A percentile compares a stretch with the other conserved stretches of the same genome.
Conservation (phyloP, 2,113 vertebrate species). For the Pygoscelis adeliae region DNA sequence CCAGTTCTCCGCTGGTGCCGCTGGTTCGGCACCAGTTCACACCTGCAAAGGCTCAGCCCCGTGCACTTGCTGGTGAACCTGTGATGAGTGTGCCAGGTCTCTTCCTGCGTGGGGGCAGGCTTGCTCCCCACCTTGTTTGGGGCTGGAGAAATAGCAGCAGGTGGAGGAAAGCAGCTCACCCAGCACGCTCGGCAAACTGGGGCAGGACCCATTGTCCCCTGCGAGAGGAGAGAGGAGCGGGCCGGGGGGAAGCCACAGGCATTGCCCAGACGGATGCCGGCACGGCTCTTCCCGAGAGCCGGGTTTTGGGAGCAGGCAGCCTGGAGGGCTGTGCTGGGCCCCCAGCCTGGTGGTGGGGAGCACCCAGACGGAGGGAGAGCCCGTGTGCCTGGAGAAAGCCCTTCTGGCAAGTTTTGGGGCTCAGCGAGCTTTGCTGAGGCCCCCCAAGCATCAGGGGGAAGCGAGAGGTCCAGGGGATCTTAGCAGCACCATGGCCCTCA, state of each 20-base stretch:
- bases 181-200: neutral
- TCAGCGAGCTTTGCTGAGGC: neutral
- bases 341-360: neutral
- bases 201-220: neutral
- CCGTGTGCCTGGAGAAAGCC: neutral
- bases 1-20: neutral
- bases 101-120: neutral
- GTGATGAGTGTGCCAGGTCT: neutral
- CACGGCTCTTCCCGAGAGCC: neutral
- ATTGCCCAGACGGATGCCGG: neutral
- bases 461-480: neutral
- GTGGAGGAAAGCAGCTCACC: neutral
- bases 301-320: neutral
- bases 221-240: neutral
- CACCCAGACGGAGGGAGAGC: neutral
- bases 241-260: rapidly evolving
- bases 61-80: rapidly evolving
- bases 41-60: neutral
- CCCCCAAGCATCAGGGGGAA: neutral
- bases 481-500: neutral
- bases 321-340: neutral
- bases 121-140: neutral
- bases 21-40: neutral
- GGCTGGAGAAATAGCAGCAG: neutral
- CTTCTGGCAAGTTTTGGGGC: neutral